A percentile compares a stretch with the other conserved stretches of the same genome.
Evolutionary conservation across 2,888 invertebrate species (phyloP).

Genomic region (Beris chalybata): DNA sequence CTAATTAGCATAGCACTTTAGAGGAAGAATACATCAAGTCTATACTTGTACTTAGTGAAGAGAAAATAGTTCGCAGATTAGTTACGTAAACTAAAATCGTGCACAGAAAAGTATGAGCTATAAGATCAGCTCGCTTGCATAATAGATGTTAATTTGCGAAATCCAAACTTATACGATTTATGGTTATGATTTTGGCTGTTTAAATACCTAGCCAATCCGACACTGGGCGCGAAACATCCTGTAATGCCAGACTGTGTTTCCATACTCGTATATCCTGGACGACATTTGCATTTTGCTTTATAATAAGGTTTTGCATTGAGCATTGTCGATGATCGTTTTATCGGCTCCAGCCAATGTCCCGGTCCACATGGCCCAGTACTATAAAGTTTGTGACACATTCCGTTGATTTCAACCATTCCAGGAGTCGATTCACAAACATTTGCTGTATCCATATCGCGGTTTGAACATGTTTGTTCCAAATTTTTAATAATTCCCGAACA

Average conservation of each 20-base stretch:
- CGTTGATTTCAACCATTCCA: constrained; percentile 67
- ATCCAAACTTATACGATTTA: constrained; percentile 43
- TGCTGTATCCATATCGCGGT: constrained; percentile 40
- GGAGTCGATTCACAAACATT: constrained; percentile 62
- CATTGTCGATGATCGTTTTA: constrained; percentile 49
- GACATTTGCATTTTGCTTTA: constrained; percentile 68
- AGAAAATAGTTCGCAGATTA: too few relatives aligned
- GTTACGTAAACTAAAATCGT: too few relatives aligned
- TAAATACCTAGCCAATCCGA: constrained; percentile 67
- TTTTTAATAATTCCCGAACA: constrained; percentile 61
- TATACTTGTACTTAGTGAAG: too few relatives aligned
- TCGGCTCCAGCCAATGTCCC: constrained; percentile 70
- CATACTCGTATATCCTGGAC: constrained; percentile 64
- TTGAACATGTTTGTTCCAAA: constrained; percentile 52
- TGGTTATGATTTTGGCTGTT: constrained; percentile 55
- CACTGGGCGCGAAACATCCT: constrained; percentile 65
- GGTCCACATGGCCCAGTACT: constrained; percentile 75
- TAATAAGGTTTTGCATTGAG: constrained; percentile 34
- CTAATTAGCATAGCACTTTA: background rate
- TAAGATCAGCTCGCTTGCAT: constrained; percentile 16
- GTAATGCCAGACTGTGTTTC: constrained; percentile 49
- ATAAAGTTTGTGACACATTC: constrained; percentile 75
- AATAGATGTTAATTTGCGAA: constrained; percentile 35
- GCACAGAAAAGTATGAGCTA: too few relatives aligned
- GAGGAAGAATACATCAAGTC: constrained; percentile 6